Evolutionary conservation across 2,888 invertebrate species (phyloP).

Genomic region (Chymomyza amoena): DNA sequence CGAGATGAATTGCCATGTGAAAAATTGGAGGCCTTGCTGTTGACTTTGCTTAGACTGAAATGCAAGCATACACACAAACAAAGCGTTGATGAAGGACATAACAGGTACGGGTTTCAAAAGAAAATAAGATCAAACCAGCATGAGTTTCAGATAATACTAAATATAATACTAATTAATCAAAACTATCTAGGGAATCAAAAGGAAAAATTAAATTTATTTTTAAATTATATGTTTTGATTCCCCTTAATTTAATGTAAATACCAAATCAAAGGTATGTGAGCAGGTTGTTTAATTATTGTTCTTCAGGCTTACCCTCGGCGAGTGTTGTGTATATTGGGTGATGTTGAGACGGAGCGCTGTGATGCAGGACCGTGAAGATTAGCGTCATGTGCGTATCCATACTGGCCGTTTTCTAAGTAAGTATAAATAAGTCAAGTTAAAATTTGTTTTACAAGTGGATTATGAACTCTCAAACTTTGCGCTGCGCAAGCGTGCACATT

Average conservation of each 20-base stretch:
- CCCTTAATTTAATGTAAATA: background rate
- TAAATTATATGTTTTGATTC: background rate
- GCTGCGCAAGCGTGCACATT: background rate
- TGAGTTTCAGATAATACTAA: slow-evolving; percentile 24
- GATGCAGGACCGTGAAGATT: slow-evolving; percentile 52
- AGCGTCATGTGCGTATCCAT: slow-evolving; percentile 69
- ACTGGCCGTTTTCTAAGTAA: slow-evolving; percentile 66
- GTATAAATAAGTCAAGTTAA: background rate
- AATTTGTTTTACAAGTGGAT: background rate
- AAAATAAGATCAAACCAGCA: slow-evolving; percentile 52
- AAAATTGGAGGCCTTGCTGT: slow-evolving; percentile 74
- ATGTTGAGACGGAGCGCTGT: slow-evolving; percentile 74
- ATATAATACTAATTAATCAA: background rate
- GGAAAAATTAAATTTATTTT: too few relatives aligned
- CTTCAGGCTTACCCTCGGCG: slow-evolving; percentile 72
- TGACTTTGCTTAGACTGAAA: slow-evolving; percentile 59
- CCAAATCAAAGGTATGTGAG: too few relatives aligned
- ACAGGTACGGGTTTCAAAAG: slow-evolving; percentile 29
- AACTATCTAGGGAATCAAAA: too few relatives aligned
- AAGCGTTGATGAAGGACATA: slow-evolving; percentile 19
- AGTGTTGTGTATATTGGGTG: slow-evolving; percentile 75
- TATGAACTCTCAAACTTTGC: background rate
- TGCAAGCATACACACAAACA: slow-evolving; percentile 13
- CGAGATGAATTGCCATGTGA: slow-evolving; percentile 78
- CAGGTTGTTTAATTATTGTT: background rate